Evolutionary conservation across 2,113 vertebrate species (phyloP).

Genomic region (Copsychus sechellarum): DNA sequence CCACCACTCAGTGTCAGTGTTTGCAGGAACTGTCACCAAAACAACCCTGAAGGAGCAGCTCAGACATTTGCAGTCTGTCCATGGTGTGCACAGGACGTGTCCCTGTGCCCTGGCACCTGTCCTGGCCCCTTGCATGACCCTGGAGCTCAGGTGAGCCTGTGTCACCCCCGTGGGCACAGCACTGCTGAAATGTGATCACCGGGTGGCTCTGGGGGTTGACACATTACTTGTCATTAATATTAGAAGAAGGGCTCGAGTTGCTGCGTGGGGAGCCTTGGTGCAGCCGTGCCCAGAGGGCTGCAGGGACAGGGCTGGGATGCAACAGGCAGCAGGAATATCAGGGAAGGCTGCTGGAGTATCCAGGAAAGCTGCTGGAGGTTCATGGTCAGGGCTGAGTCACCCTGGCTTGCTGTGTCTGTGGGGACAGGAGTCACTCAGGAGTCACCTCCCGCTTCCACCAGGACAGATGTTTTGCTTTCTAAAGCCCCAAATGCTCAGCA

Average conservation of each 20-base stretch:
- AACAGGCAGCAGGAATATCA: not conserved
- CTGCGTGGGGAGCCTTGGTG: not conserved
- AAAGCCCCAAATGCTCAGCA: not conserved
- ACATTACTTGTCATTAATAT: conserved; percentile 8
- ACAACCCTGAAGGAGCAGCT: fast-evolving
- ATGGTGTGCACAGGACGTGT: fast-evolving
- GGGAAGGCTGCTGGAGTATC: not conserved
- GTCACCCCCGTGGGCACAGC: not conserved
- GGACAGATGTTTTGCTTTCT: not conserved
- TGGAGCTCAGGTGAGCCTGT: not conserved
- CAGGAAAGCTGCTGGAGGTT: not conserved
- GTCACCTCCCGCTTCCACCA: not conserved
- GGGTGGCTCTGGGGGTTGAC: not conserved
- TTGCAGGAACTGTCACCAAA: not conserved
- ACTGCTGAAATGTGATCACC: not conserved
- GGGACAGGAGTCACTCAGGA: not conserved
- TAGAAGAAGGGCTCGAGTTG: not conserved
- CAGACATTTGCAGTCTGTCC: not conserved
- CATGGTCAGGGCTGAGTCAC: not conserved
- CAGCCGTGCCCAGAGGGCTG: not conserved
- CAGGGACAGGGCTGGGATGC: not conserved
- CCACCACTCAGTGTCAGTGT: fast-evolving
- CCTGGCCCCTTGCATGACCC: not conserved
- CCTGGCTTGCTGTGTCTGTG: not conserved
- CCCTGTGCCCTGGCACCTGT: not conserved